Evolutionary conservation across 2,888 invertebrate genomes (phyloP), one percentile per base, ranked within the genome.

Genomic region (Drosophila testacea): DNA sequence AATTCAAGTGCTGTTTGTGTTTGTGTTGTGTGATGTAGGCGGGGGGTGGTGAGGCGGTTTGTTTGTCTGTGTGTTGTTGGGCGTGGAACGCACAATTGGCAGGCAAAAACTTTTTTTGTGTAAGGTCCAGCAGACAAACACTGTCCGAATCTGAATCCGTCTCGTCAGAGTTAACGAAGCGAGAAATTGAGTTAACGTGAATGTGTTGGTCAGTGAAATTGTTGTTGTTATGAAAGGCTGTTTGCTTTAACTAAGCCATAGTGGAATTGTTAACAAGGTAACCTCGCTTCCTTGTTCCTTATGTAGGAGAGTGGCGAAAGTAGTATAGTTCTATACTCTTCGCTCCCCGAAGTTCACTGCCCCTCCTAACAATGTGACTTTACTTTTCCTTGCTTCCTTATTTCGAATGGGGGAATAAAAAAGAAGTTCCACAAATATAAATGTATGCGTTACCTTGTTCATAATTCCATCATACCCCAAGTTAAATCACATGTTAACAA

Each of bases 21-120:
- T 30, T 52, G 66, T 71, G 55, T 38, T 52, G 66, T 67, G 51
- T 34, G 48, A 13, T 59, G 11, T 22, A 22, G 56, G 22, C 38
- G 55, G 42, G 55, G 60, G 63, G 63, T 44, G 54, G 67, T 54
- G 65, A 46, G 66, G 44, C 55, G 47, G 57, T 65, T 54, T 64
- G 71, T 46, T 46, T 56, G 46, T 69, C 61, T 78, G 65, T 61
- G 56, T 60, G 52, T 72, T 60, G 52, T 72, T 79, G 83, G 83
- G 86, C 86, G 83, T 83, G 83, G 83, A 83, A 73, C 73, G 66
- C 55, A 72, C 66, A 76, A 77, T 76, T 62, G 76, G 30, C 54
- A 64, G 51, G 51, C 68, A 51, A 55, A 59, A 65, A 28, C 28
- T 47, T 62, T 60, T 61, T 42, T 22, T 22, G 22, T 22, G 22